Evolutionary conservation across 2,797 vertebrate species (phyloP).

Genomic region (Pseudochirops cupreus): DNA sequence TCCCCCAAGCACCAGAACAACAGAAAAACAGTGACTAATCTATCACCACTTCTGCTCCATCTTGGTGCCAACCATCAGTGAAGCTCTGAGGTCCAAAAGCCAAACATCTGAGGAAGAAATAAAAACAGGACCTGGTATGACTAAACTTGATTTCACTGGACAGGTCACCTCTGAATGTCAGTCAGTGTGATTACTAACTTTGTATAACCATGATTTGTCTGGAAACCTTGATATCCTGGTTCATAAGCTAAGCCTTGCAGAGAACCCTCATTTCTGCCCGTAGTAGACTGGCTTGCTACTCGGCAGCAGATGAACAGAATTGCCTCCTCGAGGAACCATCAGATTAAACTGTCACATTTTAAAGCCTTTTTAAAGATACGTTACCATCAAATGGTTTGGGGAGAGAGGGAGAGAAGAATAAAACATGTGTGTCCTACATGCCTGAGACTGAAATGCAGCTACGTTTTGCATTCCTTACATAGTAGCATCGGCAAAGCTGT

Average conservation of each 20-base stretch:
- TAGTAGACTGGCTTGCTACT: slow-evolving; percentile 18
- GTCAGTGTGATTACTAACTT: neutral
- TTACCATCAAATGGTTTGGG: neutral
- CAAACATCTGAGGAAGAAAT: neutral
- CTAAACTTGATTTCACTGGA: neutral
- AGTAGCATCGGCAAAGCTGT: neutral
- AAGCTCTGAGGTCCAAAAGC: neutral
- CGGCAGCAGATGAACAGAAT: slow-evolving; percentile 23
- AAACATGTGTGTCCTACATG: neutral
- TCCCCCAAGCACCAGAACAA: neutral
- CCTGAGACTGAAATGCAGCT: neutral
- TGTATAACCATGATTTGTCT: neutral
- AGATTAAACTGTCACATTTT: neutral
- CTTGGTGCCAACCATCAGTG: neutral
- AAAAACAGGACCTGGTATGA: neutral
- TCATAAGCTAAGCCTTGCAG: slow-evolving; percentile 29
- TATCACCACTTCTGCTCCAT: neutral
- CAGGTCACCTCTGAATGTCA: neutral
- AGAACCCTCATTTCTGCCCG: slow-evolving; percentile 25
- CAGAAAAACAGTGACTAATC: neutral
- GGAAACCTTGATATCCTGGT: slow-evolving; percentile 17
- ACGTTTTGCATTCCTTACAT: neutral
- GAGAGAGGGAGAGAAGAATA: slow-evolving; percentile 8
- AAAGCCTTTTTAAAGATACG: neutral
- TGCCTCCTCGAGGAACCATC: slow-evolving; percentile 16